Percentiles rank a stretch among this genome's conserved stretches.
Evolutionary conservation across 2,797 vertebrate genomes (phyloP).

Genomic region (Borostomias antarcticus): DNA sequence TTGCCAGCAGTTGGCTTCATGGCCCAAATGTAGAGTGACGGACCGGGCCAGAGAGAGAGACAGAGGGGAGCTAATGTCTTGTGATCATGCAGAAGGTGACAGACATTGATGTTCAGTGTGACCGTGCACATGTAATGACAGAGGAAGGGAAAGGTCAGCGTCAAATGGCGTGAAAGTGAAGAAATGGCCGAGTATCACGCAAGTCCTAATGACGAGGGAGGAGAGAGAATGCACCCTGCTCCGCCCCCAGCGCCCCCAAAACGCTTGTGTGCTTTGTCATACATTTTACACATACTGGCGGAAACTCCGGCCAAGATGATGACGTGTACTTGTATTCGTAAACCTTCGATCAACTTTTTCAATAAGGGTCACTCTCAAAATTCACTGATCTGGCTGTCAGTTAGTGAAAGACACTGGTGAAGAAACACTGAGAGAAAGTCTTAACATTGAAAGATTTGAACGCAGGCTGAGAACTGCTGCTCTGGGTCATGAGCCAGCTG

Average conservation of each 20-base stretch:
- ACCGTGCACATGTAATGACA: conserved; percentile 57
- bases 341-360: too few relatives aligned
- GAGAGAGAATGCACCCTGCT: neutral
- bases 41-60: conserved; percentile 61
- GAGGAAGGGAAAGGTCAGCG: conserved; percentile 71
- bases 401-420: too few relatives aligned
- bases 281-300: too few relatives aligned
- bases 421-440: too few relatives aligned
- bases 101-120: conserved; percentile 74
- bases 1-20: conserved; percentile 52
- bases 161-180: conserved; percentile 73
- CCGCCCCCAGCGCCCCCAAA: neutral
- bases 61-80: conserved; percentile 60
- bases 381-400: too few relatives aligned
- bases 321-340: too few relatives aligned
- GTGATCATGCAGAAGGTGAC: conserved; percentile 66
- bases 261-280: neutral
- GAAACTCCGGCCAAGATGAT: too few relatives aligned
- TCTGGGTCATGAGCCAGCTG: conserved; percentile 40
- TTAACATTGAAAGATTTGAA: too few relatives aligned
- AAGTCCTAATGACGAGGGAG: conserved; percentile 42
- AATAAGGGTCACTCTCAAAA: too few relatives aligned
- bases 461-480: conserved; percentile 21
- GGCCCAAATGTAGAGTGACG: conserved; percentile 74
- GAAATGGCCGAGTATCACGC: conserved; percentile 57